Evolutionary conservation across 2,113 vertebrate species (phyloP).

Genomic region (Bos taurus): ARS-UCD2.0 NC_037330.1:88149001-88149500

Average conservation of each 20-base stretch:
- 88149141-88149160: neutral
- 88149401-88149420: neutral
- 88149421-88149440: neutral
- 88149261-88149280: neutral
- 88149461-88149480: neutral
- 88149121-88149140: neutral
- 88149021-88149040: neutral
- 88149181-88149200: neutral
- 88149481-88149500: neutral
- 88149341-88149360: neutral
- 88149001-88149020: neutral
- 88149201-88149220: neutral
- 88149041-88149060: neutral
- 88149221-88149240: neutral
- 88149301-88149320: neutral
- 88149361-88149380: no score
- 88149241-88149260: neutral
- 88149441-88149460: fast-evolving
- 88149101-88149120: neutral
- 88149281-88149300: neutral
- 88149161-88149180: neutral
- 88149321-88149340: neutral
- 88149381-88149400: neutral
- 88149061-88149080: neutral
- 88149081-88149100: neutral